phyloP scores from a whole-genome alignment of 2,113 vertebrate species.

The Microcebus ravelobensis region DNA sequence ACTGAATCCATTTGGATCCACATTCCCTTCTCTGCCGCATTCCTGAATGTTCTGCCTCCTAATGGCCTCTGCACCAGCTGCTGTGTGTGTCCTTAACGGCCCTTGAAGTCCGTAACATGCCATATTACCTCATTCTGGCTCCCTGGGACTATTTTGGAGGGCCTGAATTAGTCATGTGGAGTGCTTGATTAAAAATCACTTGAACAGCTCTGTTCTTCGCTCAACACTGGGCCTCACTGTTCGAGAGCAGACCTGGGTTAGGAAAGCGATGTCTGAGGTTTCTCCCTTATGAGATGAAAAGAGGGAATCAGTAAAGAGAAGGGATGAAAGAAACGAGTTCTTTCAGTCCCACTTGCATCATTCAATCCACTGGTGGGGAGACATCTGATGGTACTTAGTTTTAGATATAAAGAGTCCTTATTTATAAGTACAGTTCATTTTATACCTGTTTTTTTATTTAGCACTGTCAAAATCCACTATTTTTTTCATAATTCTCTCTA shows the following conservation, averaged over 20 bases:
- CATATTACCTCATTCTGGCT: not conserved
- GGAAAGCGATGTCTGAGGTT: slow-evolving; percentile 4
- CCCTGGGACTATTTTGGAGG: not conserved
- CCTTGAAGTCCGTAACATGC: not conserved
- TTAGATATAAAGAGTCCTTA: not conserved
- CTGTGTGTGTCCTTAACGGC: not conserved
- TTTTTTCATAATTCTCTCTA: slow-evolving; percentile 35
- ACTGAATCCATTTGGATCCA: not conserved
- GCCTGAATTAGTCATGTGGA: not conserved
- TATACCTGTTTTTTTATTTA: not conserved
- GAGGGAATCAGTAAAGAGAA: not conserved
- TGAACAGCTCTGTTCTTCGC: not conserved
- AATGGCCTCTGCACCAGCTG: not conserved
- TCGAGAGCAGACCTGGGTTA: not conserved
- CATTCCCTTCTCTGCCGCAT: not conserved
- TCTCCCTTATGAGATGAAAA: not conserved
- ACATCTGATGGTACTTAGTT: not conserved
- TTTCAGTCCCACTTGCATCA: not conserved
- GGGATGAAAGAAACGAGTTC: not conserved
- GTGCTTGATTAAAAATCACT: not conserved
- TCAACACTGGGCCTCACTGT: not conserved
- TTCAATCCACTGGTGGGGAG: not conserved
- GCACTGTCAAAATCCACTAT: not conserved
- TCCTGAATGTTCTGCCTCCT: not conserved
- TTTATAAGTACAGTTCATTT: not conserved